phyloP scores from a whole-genome alignment of 2,113 vertebrate species.

The Crypturellus undulatus region DNA sequence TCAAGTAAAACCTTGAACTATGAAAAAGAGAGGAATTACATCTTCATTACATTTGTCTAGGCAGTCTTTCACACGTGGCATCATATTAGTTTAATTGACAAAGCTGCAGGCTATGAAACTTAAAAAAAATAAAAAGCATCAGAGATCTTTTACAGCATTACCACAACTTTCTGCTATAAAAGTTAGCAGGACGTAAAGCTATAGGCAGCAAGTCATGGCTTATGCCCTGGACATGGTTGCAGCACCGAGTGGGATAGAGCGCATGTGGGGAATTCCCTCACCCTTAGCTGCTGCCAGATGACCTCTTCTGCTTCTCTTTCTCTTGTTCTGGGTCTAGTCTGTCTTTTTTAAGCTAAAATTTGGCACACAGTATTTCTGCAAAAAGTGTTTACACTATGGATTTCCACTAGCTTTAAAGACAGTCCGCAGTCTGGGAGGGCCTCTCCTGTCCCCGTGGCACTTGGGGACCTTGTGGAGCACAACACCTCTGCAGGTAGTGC shows the following conservation, averaged over 20 bases:
- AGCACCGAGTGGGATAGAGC: not conserved
- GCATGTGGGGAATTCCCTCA: not conserved
- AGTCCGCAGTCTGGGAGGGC: not conserved
- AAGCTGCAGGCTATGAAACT: not conserved
- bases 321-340: not conserved
- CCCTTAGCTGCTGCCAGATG: not conserved
- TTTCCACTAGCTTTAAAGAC: not conserved
- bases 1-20: not conserved
- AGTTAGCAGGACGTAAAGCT: not conserved
- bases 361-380: not conserved
- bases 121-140: not conserved
- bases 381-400: not conserved
- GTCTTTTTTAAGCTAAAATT: not conserved
- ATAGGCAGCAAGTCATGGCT: not conserved
- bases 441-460: not conserved
- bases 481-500: not conserved
- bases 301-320: not conserved
- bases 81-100: not conserved
- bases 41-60: not conserved
- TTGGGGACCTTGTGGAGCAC: not conserved
- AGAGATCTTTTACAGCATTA: not conserved
- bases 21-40: not conserved
- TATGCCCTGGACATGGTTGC: not conserved
- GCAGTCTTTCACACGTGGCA: not conserved
- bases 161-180: not conserved